Conservation (phyloP, 2,797 vertebrate genomes). For the Sebastes matsubarae region DNA sequence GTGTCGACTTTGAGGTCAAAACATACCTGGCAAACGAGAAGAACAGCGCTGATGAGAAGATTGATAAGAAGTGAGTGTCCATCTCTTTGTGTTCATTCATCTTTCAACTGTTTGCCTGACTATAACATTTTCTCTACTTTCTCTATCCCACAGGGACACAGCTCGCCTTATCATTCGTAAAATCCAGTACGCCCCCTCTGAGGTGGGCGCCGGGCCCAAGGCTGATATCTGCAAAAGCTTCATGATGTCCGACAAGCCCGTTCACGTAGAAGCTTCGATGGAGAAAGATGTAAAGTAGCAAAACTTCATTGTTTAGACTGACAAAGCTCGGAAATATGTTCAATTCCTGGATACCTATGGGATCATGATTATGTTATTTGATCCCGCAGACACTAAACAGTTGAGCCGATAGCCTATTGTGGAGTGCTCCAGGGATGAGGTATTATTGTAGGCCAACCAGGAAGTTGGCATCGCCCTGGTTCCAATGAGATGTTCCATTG, state of each 20-base stretch:
- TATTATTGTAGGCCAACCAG: too few relatives aligned
- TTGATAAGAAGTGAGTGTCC: slow-evolving; percentile 86
- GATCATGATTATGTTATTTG: background rate
- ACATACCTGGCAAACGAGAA: slow-evolving; percentile 83
- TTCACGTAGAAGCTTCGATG: slow-evolving; percentile 87
- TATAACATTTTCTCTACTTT: background rate
- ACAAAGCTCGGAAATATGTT: too few relatives aligned
- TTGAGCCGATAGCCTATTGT: too few relatives aligned
- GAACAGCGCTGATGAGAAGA: slow-evolving; percentile 87
- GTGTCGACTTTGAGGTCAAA: slow-evolving; percentile 92
- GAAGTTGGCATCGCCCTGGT: too few relatives aligned
- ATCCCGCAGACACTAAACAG: background rate
- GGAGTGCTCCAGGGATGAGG: too few relatives aligned
- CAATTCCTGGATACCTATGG: too few relatives aligned
- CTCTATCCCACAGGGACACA: slow-evolving; percentile 81
- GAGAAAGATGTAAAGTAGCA: slow-evolving; percentile 85
- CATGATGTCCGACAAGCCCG: slow-evolving; percentile 93
- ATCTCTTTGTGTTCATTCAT: background rate
- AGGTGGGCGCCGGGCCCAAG: slow-evolving; percentile 77
- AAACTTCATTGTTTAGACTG: background rate
- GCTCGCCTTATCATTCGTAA: slow-evolving; percentile 90
- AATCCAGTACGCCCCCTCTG: slow-evolving; percentile 87
- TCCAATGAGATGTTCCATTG: too few relatives aligned
- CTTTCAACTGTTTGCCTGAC: background rate
- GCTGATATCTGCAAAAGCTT: slow-evolving; percentile 88